phyloP scores from a whole-genome alignment of 2,888 invertebrate genomes.

The Andrena minutula region DNA sequence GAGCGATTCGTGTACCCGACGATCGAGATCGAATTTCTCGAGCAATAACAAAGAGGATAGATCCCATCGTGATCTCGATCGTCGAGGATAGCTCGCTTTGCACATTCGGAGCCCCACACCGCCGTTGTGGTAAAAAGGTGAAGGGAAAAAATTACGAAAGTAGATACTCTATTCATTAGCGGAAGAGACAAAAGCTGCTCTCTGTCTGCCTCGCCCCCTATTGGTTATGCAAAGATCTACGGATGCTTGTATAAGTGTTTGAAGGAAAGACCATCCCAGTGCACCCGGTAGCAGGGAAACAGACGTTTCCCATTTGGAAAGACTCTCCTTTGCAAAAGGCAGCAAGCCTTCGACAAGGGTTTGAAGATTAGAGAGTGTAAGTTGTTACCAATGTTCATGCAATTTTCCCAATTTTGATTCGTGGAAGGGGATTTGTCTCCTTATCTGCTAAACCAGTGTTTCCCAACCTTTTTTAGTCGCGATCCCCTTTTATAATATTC shows the following conservation, averaged over 20 bases:
- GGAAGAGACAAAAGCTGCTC: conserved; percentile 5
- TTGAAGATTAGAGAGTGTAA: too few relatives aligned
- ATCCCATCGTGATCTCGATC: not conserved
- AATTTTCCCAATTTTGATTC: too few relatives aligned
- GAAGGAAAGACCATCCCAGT: conserved; percentile 53
- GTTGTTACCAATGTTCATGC: too few relatives aligned
- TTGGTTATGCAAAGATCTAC: conserved; percentile 9
- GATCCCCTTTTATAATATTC: too few relatives aligned
- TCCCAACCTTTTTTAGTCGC: too few relatives aligned
- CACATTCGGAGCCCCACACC: conserved; percentile 1
- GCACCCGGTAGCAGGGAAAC: conserved; percentile 62
- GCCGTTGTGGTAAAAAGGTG: not conserved
- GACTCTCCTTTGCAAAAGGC: conserved; percentile 22
- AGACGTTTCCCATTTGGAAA: conserved; percentile 56
- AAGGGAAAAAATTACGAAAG: conserved; percentile 1
- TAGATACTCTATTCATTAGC: conserved; percentile 10
- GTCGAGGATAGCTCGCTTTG: conserved; percentile 7
- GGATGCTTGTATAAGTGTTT: conserved; percentile 17
- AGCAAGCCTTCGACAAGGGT: too few relatives aligned
- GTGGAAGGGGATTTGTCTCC: too few relatives aligned
- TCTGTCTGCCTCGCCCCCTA: not conserved
- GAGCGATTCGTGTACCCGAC: conserved; percentile 16
- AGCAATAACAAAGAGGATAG: too few relatives aligned
- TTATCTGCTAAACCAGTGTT: too few relatives aligned
- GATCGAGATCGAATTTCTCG: conserved; percentile 1